Evolutionary conservation across 2,113 vertebrate species (phyloP).

Genomic region (Pogonocichla stellata): DNA sequence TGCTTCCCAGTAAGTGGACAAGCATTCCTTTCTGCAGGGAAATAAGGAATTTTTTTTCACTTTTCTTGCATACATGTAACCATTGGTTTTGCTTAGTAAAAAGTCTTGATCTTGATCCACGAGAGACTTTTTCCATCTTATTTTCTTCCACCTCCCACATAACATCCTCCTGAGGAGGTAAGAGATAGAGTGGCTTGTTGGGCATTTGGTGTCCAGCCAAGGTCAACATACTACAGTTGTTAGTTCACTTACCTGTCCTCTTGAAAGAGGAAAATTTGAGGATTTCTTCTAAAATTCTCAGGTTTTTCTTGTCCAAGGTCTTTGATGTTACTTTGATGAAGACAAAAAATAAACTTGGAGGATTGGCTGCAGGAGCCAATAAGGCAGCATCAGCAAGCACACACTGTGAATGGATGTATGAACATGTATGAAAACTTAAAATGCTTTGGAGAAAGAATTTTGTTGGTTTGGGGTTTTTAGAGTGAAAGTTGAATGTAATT

Average conservation of each 20-base stretch:
- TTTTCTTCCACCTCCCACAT: not conserved
- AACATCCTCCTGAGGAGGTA: rapidly evolving
- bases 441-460: rapidly evolving
- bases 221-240: rapidly evolving
- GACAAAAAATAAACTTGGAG: not conserved
- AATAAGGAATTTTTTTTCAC: not conserved
- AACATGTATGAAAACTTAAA: not conserved
- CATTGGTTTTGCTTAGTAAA: not conserved
- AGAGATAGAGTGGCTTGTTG: not conserved
- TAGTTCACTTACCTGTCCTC: not conserved
- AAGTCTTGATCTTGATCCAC: not conserved
- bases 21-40: not conserved
- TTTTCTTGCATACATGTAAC: not conserved
- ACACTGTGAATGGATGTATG: no score
- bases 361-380: not conserved
- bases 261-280: not conserved
- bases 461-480: rapidly evolving
- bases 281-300: not conserved
- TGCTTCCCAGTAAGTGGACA: rapidly evolving
- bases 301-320: not conserved
- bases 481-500: not conserved
- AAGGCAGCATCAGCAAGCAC: not conserved
- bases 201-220: not conserved
- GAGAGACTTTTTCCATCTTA: not conserved
- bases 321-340: not conserved